A percentile compares a stretch with the other conserved stretches of the same genome.
Conservation (phyloP, 2,113 vertebrate species). For the Gasterosteus aculeatus region DNA sequence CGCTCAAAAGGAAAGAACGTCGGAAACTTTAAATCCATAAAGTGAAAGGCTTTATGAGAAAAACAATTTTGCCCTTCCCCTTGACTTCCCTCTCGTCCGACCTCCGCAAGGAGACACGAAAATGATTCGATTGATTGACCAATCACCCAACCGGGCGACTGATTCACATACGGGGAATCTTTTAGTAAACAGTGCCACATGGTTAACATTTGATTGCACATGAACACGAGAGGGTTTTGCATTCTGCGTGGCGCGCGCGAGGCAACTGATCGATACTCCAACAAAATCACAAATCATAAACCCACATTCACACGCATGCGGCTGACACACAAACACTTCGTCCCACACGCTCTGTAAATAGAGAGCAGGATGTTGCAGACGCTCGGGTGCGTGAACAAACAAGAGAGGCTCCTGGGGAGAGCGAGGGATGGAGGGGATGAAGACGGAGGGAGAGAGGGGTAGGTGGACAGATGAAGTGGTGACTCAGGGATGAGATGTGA, state of each 20-base stretch:
- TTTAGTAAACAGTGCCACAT: conserved; percentile 3
- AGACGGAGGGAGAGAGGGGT: conserved; percentile 41
- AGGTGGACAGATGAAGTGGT: conserved; percentile 76
- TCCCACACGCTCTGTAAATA: conserved; percentile 79
- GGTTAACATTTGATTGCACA: conserved; percentile 6
- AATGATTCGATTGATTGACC: conserved; percentile 44
- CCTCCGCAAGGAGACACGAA: conserved; percentile 52
- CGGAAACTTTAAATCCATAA: conserved; percentile 60
- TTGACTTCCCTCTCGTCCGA: conserved; percentile 20
- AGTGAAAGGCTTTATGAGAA: conserved; percentile 28
- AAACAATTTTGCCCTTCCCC: conserved; percentile 42
- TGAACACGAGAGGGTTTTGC: not conserved
- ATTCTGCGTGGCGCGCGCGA: not conserved
- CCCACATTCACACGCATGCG: conserved; percentile 29
- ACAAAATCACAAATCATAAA: conserved; percentile 12
- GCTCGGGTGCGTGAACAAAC: conserved; percentile 72
- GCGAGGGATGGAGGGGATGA: conserved; percentile 14
- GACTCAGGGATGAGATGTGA: conserved; percentile 74
- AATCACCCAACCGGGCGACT: conserved; percentile 31
- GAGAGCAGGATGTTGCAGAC: conserved; percentile 76
- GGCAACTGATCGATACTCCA: conserved; percentile 27
- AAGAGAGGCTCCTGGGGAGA: conserved; percentile 63
- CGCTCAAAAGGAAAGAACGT: conserved; percentile 35
- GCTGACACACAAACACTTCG: conserved; percentile 62
- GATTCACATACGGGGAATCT: conserved; percentile 40